Percentiles rank a stretch among this genome's conserved stretches.
Conservation (phyloP, 1,140 invertebrate species). For the Agrypnia vestita region DNA sequence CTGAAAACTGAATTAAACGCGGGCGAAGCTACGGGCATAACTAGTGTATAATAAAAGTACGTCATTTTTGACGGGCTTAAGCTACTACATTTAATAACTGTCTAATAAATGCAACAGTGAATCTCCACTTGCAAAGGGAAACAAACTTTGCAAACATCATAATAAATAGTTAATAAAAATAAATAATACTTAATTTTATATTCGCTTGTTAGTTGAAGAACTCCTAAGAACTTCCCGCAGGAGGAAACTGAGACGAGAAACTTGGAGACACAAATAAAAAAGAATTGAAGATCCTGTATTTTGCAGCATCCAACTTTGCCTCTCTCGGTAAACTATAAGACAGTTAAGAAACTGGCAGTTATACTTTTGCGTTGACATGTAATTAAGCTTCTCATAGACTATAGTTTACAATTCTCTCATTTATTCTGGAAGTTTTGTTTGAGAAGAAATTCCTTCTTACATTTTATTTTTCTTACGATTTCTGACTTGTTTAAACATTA, state of each 20-base stretch:
- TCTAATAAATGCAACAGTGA: too few relatives aligned
- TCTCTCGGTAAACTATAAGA: not conserved
- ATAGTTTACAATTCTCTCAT: not conserved
- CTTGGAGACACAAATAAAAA: conserved; percentile 15
- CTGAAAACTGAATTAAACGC: too few relatives aligned
- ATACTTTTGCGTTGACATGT: conserved; percentile 5
- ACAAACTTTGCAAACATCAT: conserved; percentile 4
- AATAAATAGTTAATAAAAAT: conserved; percentile 1
- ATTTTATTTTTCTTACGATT: not conserved
- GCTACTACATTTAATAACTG: too few relatives aligned
- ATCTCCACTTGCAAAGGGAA: not conserved
- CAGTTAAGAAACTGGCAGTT: conserved; percentile 3
- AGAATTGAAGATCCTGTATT: conserved; percentile 16
- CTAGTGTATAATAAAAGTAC: too few relatives aligned
- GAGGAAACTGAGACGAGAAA: conserved; percentile 4
- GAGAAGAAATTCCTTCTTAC: not conserved
- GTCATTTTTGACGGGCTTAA: too few relatives aligned
- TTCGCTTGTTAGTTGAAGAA: conserved; percentile 9
- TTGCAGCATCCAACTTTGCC: conserved; percentile 8
- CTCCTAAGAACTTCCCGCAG: not conserved
- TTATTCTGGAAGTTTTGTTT: not conserved
- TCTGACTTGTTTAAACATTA: too few relatives aligned
- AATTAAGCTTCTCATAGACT: not conserved
- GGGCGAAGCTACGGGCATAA: too few relatives aligned
- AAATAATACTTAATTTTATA: conserved; percentile 23